Conservation (phyloP, 2,113 vertebrate genomes). For the Anhinga rufa region DNA sequence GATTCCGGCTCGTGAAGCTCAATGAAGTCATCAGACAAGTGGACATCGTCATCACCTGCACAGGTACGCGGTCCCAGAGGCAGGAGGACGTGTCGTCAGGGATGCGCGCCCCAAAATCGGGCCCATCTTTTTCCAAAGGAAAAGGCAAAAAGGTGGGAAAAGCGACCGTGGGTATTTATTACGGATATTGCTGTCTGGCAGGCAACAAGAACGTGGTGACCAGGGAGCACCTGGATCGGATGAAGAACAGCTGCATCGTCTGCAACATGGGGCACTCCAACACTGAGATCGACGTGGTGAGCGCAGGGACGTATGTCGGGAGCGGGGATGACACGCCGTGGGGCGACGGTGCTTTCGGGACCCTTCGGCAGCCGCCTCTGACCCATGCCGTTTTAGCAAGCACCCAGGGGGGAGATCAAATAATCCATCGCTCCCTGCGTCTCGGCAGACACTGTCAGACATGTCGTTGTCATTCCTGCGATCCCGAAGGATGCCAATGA, state of each 20-base stretch:
- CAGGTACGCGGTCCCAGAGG: slow-evolving; percentile 70
- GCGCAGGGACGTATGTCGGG: neutral
- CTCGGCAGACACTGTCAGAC: neutral
- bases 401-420: neutral
- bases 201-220: slow-evolving; percentile 98
- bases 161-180: rapidly evolving
- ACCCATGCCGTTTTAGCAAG: neutral
- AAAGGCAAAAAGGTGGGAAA: neutral
- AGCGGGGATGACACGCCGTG: rapidly evolving
- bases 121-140: neutral
- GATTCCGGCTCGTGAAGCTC: slow-evolving; percentile 96
- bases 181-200: neutral
- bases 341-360: neutral
- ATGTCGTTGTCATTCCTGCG: rapidly evolving
- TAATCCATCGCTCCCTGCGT: rapidly evolving
- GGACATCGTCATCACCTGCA: slow-evolving; percentile 98
- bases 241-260: slow-evolving; percentile 98
- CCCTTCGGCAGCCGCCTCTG: neutral
- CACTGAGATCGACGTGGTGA: slow-evolving; percentile 98
- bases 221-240: slow-evolving; percentile 92
- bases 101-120: rapidly evolving
- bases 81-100: rapidly evolving
- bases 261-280: slow-evolving; percentile 99
- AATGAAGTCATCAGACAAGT: slow-evolving; percentile 97
- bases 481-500: neutral